A percentile compares a stretch with the other conserved stretches of the same genome.
Conservation (phyloP, 1,140 invertebrate genomes). For the Heliothis virescens region DNA sequence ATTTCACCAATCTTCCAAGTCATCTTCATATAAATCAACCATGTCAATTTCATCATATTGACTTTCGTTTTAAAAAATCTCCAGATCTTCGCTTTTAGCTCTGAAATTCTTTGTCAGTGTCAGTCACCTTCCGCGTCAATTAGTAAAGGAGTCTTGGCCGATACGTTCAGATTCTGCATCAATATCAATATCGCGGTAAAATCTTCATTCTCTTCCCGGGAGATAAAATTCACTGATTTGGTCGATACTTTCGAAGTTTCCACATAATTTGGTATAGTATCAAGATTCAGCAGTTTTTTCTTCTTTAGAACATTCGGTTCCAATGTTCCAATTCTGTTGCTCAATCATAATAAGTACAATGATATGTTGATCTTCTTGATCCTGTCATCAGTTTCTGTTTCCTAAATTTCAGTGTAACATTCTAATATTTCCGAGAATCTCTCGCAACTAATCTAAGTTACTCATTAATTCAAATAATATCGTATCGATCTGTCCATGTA, state of each 20-base stretch:
- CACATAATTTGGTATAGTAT: too few species aligned
- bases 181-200: neutral
- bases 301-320: neutral
- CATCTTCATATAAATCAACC: slow-evolving; percentile 34
- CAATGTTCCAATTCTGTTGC: too few species aligned
- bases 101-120: neutral
- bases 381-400: neutral
- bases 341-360: too few species aligned
- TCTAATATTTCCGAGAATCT: neutral
- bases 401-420: neutral
- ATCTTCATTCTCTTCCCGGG: neutral
- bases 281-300: too few species aligned
- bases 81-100: neutral
- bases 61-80: neutral
- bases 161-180: neutral
- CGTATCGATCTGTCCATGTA: too few species aligned
- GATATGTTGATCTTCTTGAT: too few species aligned
- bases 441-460: too few species aligned
- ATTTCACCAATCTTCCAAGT: too few species aligned
- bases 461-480: too few species aligned
- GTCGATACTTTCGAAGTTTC: too few species aligned
- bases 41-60: slow-evolving; percentile 26
- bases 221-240: neutral
- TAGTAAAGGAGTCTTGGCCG: neutral
- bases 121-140: neutral